Percentiles rank a stretch among this genome's conserved stretches.
Conservation (phyloP, 2,113 vertebrate species). For the Channa argus region DNA sequence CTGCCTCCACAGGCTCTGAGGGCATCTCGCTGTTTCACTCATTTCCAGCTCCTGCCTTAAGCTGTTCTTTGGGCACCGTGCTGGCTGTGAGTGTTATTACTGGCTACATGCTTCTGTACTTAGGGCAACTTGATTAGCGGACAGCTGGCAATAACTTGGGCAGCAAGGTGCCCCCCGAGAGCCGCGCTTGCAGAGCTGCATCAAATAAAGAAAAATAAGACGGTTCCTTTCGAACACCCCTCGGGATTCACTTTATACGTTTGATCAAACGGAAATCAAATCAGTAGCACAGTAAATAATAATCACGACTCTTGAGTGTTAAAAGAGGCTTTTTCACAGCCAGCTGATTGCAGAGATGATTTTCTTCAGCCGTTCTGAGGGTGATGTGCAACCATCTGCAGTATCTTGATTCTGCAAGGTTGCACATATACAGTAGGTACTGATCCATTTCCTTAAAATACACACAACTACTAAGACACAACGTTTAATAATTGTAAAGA, state of each 20-base stretch:
- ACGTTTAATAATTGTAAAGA: background rate
- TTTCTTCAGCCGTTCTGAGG: conserved; percentile 18
- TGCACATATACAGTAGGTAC: background rate
- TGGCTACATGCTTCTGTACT: conserved; percentile 17
- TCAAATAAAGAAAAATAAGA: conserved; percentile 46
- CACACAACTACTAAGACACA: background rate
- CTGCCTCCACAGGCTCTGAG: conserved; percentile 12
- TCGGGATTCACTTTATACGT: conserved; percentile 4
- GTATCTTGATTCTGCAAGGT: background rate
- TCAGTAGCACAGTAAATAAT: conserved; percentile 10
- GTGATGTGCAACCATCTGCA: background rate
- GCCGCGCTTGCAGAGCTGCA: conserved; percentile 11
- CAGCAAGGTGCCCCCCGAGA: conserved; percentile 48
- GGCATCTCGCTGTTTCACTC: conserved; percentile 26
- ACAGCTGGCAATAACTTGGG: conserved; percentile 45
- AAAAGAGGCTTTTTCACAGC: conserved; percentile 29
- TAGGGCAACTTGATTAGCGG: conserved; percentile 58
- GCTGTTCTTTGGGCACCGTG: conserved; percentile 35
- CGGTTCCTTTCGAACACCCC: conserved; percentile 16
- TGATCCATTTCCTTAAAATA: background rate
- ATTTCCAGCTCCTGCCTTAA: conserved; percentile 30
- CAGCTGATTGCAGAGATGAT: conserved; percentile 15
- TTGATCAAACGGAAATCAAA: conserved; percentile 40
- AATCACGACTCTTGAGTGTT: conserved; percentile 41
- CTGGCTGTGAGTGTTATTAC: conserved; percentile 33